A percentile compares a stretch with the other conserved stretches of the same genome.
phyloP scores from a whole-genome alignment of 2,888 invertebrate genomes.

The Nebria salina region DNA sequence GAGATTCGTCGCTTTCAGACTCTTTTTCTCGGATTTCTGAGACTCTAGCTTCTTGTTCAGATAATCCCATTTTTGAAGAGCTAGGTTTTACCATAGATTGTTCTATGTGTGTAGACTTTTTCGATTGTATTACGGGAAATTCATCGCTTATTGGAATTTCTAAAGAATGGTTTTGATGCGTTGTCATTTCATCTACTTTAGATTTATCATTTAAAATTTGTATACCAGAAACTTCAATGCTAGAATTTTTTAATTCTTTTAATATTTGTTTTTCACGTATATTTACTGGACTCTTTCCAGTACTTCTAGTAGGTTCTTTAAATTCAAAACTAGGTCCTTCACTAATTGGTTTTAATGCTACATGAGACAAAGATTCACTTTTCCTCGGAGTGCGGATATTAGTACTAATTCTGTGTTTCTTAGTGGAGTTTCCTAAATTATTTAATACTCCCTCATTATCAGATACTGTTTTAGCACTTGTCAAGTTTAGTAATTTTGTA shows the following conservation, averaged over 20 bases:
- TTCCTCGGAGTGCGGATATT: not conserved
- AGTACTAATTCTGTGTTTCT: not conserved
- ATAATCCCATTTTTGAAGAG: not conserved
- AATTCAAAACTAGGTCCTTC: not conserved
- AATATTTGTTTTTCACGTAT: not conserved
- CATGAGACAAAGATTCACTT: not conserved
- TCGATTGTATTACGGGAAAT: conserved; percentile 4
- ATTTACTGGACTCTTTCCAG: not conserved
- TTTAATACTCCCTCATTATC: not conserved
- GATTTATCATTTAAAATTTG: not conserved
- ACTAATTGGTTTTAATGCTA: not conserved
- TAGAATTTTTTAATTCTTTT: not conserved
- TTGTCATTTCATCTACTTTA: not conserved
- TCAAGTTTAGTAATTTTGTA: conserved; percentile 26
- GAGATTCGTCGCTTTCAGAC: not conserved
- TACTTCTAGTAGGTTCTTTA: not conserved
- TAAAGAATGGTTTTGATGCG: not conserved
- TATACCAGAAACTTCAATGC: not conserved
- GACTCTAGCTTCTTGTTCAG: not conserved
- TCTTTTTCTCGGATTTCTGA: not conserved
- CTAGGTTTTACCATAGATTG: not conserved
- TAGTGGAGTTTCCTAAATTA: not conserved
- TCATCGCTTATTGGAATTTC: not conserved
- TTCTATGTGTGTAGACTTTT: not conserved
- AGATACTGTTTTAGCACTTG: not conserved